phyloP scores from a whole-genome alignment of 2,888 invertebrate species.

The Euphydryas editha region DNA sequence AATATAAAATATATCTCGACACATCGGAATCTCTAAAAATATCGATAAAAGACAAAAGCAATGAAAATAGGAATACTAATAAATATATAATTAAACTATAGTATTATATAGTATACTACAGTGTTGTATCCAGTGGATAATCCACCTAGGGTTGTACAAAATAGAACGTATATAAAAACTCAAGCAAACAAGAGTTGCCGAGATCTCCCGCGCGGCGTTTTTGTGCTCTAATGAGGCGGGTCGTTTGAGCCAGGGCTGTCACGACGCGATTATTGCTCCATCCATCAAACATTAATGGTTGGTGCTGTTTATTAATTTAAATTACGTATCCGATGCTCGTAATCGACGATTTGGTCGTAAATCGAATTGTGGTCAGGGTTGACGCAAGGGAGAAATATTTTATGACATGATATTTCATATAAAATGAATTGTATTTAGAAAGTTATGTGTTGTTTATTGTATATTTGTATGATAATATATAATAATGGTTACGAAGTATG shows the following conservation, averaged over 20 bases:
- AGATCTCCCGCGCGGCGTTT: conserved; percentile 14
- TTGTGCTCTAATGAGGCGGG: conserved; percentile 51
- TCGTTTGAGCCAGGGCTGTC: conserved; percentile 66
- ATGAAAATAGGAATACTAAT: no score
- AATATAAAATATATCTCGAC: no score
- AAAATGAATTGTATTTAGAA: background rate
- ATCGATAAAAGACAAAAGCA: no score
- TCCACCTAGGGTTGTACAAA: conserved; percentile 6
- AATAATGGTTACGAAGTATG: no score
- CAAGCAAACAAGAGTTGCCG: conserved; percentile 24
- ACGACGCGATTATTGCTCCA: conserved; percentile 50
- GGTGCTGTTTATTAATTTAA: conserved; percentile 47
- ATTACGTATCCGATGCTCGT: conserved; percentile 49
- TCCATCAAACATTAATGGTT: conserved; percentile 65
- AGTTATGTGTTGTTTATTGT: background rate
- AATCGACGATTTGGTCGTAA: conserved; percentile 40
- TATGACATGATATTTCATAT: background rate
- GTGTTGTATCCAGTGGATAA: background rate
- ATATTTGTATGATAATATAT: no score
- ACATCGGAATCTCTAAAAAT: no score
- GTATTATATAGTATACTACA: background rate
- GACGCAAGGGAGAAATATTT: background rate
- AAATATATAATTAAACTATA: no score
- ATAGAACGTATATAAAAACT: conserved; percentile 20
- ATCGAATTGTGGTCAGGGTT: conserved; percentile 13